Conservation (phyloP, 2,888 invertebrate species). For the Melikaiella ostensackeni region DNA sequence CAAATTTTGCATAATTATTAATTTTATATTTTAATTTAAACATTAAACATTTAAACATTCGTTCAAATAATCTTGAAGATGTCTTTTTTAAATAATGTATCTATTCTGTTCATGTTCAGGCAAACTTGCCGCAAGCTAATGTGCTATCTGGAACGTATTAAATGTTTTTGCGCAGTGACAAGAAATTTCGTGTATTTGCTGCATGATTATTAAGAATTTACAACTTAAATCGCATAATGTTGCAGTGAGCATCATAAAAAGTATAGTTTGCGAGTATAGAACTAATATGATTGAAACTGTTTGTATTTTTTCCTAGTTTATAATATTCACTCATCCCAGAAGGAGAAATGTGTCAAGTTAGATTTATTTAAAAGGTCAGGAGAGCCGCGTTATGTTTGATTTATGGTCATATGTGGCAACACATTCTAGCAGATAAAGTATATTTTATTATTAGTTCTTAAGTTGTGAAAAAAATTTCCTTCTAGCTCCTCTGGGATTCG, state of each 20-base stretch:
- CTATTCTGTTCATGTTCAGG: no score
- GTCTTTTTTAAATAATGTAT: no score
- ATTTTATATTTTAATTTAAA: no score
- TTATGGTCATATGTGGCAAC: not conserved
- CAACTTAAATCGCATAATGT: conserved; percentile 12
- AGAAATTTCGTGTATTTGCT: conserved; percentile 11
- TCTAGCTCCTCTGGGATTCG: no score
- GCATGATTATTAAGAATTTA: conserved; percentile 26
- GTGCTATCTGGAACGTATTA: no score
- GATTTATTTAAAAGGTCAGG: not conserved
- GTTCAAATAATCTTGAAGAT: no score
- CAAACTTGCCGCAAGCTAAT: no score
- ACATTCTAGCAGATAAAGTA: no score
- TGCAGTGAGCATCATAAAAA: not conserved
- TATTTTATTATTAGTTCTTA: no score
- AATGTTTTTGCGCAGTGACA: not conserved
- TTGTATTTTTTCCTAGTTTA: conserved; percentile 4
- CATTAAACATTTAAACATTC: no score
- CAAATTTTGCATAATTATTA: no score
- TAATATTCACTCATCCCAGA: conserved; percentile 10
- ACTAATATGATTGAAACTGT: conserved; percentile 11
- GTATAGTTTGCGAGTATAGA: not conserved
- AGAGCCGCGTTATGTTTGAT: not conserved
- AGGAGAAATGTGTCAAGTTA: conserved; percentile 5
- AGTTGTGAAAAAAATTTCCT: no score